These are phyloP conservation scores for Drosophila nannoptera DNA, from an alignment of 1,140 invertebrate genomes.

Conservation along the genomic window DNA sequence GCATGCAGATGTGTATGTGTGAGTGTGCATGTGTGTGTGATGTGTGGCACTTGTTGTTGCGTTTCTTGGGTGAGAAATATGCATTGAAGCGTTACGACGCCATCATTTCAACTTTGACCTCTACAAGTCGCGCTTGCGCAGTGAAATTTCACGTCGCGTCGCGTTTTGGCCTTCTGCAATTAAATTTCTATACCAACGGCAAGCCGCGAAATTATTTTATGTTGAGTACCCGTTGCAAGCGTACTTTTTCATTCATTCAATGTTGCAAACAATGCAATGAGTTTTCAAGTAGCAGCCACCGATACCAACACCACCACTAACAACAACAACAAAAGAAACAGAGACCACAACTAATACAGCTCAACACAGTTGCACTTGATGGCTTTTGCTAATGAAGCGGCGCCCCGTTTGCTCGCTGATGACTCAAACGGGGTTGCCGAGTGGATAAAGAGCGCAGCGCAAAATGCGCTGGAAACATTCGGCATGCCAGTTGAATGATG, in stretches of 20 bases:
- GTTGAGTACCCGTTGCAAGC: constrained; percentile 24
- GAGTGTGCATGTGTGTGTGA: constrained; percentile 5
- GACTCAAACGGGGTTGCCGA: constrained; percentile 36
- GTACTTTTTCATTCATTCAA: constrained; percentile 71
- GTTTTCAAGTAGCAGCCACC: constrained; percentile 34
- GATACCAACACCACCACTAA: constrained; percentile 26
- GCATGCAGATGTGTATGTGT: neutral
- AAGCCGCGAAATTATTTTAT: constrained; percentile 32
- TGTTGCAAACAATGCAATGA: constrained; percentile 67
- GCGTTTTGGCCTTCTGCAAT: constrained; percentile 63
- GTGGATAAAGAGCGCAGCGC: constrained; percentile 1
- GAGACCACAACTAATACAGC: neutral
- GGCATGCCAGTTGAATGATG: constrained; percentile 27
- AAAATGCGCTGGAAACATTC: constrained; percentile 12
- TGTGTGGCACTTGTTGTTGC: constrained; percentile 48
- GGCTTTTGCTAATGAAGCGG: constrained; percentile 41
- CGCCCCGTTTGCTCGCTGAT: constrained; percentile 29
- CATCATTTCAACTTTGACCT: constrained; percentile 61
- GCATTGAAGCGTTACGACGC: constrained; percentile 53
- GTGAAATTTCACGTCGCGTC: constrained; percentile 51
- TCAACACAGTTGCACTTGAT: constrained; percentile 22
- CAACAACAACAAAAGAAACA: constrained; percentile 9
- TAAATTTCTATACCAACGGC: constrained; percentile 55
- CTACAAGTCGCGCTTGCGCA: constrained; percentile 29
- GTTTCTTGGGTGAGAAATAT: constrained; percentile 34